These are phyloP conservation scores for Laticauda colubrina DNA, from an alignment of 2,113 vertebrate genomes.

Conservation along the genomic window DNA sequence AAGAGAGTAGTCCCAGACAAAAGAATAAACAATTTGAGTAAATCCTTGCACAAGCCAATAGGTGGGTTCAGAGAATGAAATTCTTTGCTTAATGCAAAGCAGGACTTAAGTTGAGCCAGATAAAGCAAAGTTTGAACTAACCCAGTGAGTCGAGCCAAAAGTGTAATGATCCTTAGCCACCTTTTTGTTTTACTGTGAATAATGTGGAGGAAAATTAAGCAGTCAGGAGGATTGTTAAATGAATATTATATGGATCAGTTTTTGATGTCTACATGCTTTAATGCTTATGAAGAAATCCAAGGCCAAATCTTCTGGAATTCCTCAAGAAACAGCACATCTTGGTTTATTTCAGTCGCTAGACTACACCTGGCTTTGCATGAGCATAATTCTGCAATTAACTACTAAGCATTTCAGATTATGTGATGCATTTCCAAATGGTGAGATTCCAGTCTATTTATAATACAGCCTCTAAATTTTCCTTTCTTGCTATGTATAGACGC, in stretches of 20 bases:
- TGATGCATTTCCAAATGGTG: neutral
- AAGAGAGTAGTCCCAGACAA: slow-evolving; percentile 12
- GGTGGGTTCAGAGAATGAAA: slow-evolving; percentile 35
- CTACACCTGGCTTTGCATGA: slow-evolving; percentile 2
- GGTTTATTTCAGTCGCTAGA: neutral
- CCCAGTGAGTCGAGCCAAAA: slow-evolving; percentile 21
- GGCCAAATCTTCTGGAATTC: neutral
- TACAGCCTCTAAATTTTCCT: neutral
- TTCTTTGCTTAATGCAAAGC: slow-evolving; percentile 49
- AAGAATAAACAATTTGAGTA: neutral
- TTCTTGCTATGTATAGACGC: neutral
- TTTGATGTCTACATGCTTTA: neutral
- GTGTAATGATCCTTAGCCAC: neutral
- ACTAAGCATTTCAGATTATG: neutral
- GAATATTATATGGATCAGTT: slow-evolving; percentile 11
- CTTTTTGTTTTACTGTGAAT: neutral
- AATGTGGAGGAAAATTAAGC: neutral
- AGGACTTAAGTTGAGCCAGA: neutral
- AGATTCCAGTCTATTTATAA: neutral
- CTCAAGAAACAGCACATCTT: neutral
- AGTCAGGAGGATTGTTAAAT: slow-evolving; percentile 17
- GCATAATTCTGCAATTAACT: slow-evolving; percentile 1
- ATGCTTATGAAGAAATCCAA: slow-evolving; percentile 17
- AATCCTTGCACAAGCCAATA: slow-evolving; percentile 29
- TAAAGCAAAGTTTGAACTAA: slow-evolving; percentile 30